phyloP scores from a whole-genome alignment of 2,888 invertebrate species.

The Nephrotoma appendiculata region DNA sequence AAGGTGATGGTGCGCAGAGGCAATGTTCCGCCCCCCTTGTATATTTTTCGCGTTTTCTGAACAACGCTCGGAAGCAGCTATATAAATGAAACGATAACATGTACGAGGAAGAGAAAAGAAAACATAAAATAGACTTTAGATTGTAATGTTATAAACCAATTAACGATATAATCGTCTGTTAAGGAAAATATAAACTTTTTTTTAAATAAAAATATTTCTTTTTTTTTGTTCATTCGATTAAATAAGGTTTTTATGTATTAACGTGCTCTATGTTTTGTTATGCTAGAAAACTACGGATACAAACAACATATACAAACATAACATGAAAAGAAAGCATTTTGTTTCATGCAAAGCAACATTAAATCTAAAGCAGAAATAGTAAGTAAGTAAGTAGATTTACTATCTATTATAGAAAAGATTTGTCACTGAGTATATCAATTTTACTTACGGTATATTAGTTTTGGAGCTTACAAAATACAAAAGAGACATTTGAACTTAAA shows the following conservation, averaged over 20 bases:
- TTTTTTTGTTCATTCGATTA: neutral
- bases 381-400: neutral
- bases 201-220: neutral
- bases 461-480: neutral
- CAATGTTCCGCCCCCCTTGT: slow-evolving; percentile 44
- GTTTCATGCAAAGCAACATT: neutral
- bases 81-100: neutral
- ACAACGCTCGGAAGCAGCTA: slow-evolving; percentile 77
- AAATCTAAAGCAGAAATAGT: neutral
- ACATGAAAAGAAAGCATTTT: neutral
- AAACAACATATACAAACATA: neutral
- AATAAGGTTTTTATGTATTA: neutral
- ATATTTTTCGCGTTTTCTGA: slow-evolving; percentile 56
- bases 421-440: neutral
- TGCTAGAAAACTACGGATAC: neutral
- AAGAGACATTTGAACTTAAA: neutral
- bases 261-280: neutral
- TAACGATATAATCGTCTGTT: neutral
- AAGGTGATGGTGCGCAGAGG: slow-evolving; percentile 43
- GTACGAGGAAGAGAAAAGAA: neutral
- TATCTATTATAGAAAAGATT: neutral
- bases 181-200: neutral
- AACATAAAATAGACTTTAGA: neutral
- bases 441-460: neutral
- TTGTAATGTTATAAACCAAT: neutral